phyloP scores from a whole-genome alignment of 2,797 vertebrate genomes.

The Pipistrellus kuhlii region DNA sequence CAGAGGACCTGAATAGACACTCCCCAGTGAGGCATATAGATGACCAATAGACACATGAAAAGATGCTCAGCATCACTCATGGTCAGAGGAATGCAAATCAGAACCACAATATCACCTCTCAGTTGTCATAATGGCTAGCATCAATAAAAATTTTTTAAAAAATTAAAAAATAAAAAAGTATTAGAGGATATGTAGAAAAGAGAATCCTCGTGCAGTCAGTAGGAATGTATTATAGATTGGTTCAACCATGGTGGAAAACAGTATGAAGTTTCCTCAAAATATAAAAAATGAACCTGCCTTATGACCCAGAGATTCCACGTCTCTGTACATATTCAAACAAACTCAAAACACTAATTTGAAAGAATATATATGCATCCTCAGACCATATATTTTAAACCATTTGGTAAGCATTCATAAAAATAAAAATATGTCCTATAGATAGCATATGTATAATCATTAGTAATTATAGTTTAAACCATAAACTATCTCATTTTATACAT shows the following conservation, averaged over 20 bases:
- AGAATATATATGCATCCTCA: not conserved
- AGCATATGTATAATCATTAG: not conserved
- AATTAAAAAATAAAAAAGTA: not conserved
- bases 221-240: not conserved
- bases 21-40: not conserved
- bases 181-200: not conserved
- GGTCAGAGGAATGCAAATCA: not conserved
- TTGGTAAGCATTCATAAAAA: not conserved
- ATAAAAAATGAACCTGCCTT: not conserved
- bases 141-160: not conserved
- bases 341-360: not conserved
- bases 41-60: not conserved
- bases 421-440: not conserved
- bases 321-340: not conserved
- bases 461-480: not conserved
- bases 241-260: not conserved
- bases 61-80: too few species aligned
- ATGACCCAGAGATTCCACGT: not conserved
- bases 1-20: not conserved
- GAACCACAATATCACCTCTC: not conserved
- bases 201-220: rapidly evolving
- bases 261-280: not conserved
- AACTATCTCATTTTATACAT: not conserved
- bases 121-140: not conserved
- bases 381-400: not conserved